phyloP scores from a whole-genome alignment of 2,797 vertebrate genomes.

The Callimico goeldii region DNA sequence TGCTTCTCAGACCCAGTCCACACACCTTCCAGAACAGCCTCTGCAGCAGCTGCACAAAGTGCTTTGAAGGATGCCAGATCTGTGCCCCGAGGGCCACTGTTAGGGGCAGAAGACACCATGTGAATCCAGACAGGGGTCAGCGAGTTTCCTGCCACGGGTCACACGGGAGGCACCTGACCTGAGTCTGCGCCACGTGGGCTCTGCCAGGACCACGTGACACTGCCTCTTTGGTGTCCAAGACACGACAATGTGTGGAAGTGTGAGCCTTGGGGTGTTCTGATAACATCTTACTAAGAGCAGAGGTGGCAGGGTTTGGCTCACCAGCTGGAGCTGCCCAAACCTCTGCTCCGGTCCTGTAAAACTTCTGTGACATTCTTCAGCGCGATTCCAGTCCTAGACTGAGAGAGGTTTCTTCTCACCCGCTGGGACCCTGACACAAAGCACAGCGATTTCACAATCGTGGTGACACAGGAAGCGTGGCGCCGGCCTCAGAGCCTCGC shows the following conservation, averaged over 20 bases:
- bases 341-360: fast-evolving
- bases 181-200: background rate
- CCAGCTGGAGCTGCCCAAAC: background rate
- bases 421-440: fast-evolving
- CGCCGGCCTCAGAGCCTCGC: fast-evolving
- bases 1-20: fast-evolving
- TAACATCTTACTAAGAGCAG: background rate
- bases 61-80: fast-evolving
- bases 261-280: fast-evolving
- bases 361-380: fast-evolving
- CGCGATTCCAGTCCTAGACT: fast-evolving
- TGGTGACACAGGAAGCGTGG: fast-evolving
- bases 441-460: fast-evolving
- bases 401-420: fast-evolving
- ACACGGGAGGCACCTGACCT: background rate
- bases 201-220: fast-evolving
- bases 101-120: fast-evolving
- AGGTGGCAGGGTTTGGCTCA: background rate
- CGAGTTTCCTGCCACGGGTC: fast-evolving
- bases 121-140: background rate
- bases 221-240: fast-evolving
- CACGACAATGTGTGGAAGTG: fast-evolving
- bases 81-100: background rate
- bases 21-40: too few species aligned
- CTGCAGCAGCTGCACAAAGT: too few species aligned